phyloP scores from a whole-genome alignment of 2,113 vertebrate genomes.

The Oenanthe melanoleuca region DNA sequence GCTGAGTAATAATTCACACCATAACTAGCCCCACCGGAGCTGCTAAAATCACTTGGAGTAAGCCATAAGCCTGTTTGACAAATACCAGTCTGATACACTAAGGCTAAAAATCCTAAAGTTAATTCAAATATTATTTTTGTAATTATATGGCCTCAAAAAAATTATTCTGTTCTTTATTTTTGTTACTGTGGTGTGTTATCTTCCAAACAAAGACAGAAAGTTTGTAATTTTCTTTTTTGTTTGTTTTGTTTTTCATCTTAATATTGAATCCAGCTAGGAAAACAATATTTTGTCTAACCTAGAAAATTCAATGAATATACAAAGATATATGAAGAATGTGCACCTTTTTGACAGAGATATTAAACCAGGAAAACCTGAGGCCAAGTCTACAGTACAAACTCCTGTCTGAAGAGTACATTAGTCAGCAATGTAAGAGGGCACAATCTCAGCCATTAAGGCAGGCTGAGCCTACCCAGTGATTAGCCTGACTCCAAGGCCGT shows the following conservation, averaged over 20 bases:
- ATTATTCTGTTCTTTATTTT: neutral
- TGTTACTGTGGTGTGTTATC: neutral
- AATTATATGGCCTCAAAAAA: neutral
- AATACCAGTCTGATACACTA: neutral
- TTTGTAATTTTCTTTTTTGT: neutral
- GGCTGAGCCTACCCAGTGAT: neutral
- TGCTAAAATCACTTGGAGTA: neutral
- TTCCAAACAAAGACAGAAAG: neutral
- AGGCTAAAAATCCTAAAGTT: neutral
- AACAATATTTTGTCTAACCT: conserved; percentile 8
- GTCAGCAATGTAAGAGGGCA: neutral
- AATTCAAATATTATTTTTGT: conserved; percentile 27
- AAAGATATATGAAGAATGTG: neutral
- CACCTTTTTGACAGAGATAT: conserved; percentile 19
- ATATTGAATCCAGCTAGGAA: neutral
- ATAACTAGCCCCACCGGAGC: conserved; percentile 25
- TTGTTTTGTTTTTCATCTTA: neutral
- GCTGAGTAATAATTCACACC: conserved; percentile 47
- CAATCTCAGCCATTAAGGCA: neutral
- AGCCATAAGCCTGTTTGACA: conserved; percentile 20
- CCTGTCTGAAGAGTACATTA: neutral
- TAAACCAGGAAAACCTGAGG: conserved; percentile 25
- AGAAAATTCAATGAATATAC: neutral
- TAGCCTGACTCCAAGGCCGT: neutral
- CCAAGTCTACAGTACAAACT: neutral